Evolutionary conservation across 2,888 invertebrate species (phyloP), one percentile per base, ranked within the genome.

Genomic region (Timandra comae): DNA sequence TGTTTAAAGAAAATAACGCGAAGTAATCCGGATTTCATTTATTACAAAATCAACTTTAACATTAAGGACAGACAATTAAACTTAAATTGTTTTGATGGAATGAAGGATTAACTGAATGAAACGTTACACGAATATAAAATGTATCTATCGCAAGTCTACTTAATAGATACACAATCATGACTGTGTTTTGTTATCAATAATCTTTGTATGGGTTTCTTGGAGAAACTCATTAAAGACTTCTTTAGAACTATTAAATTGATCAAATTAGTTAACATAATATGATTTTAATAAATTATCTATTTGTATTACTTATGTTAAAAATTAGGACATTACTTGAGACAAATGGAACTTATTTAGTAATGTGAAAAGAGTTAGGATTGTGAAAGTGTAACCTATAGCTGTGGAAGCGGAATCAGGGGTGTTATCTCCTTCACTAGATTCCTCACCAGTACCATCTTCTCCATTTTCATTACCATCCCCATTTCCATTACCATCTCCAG

Each of bases 351-450:
- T 53, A 30, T 61, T 64, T 28, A 81, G 28, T 2, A 79, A 7
- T 1, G 64, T 41, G 37, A 73, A 81, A 21, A 71, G 26, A 5
- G 56, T 41, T 7, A 76, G 34, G 29, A 81, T 71, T 34, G 65
- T 32, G 27, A 79, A 75, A 2, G 81, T 80, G 38, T 67, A 76
- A 3, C 64, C 71, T 7, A 67, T 54, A 26, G 63, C 49, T 1
- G 63, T 65, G 0, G 77, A 58, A n/a, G 80, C 77, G 0, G 79
- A 75, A 35, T 58, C 57, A 2, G 38, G 38, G 0, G 21, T 41
- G 6, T 42, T 41, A 7, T 42, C 56, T 0, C 43, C 45, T 7
- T 45, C 51, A 0, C n/a, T n/a, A n/a, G 36, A 45, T 1, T 40
- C 54, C 3, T 20, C 47, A 2, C 32, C 44, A 8, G 22, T 46